Evolutionary conservation across 1,140 invertebrate genomes (phyloP).

Genomic region (Danaus melanippus): DNA sequence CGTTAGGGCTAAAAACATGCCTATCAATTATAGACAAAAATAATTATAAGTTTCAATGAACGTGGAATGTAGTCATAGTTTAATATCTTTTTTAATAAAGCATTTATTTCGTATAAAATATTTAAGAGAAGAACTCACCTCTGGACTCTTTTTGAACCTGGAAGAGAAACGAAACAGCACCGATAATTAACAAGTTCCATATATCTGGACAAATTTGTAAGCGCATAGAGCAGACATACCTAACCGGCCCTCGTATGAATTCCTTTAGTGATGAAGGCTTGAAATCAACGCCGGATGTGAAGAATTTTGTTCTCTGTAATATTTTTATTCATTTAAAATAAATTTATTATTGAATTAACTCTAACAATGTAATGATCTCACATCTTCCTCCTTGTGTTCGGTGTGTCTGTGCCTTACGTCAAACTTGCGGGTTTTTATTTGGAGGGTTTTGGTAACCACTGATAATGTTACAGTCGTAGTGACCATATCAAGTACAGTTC

Average conservation of each 20-base stretch:
- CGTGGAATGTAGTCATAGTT: too few relatives aligned
- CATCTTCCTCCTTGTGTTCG: conserved; percentile 18
- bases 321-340: conserved; percentile 10
- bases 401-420: conserved; percentile 14
- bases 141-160: conserved; percentile 22
- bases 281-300: conserved; percentile 39
- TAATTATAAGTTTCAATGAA: too few relatives aligned
- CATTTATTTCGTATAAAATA: too few relatives aligned
- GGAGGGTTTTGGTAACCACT: conserved; percentile 39
- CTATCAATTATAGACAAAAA: too few relatives aligned
- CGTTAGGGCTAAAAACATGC: too few relatives aligned
- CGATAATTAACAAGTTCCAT: background rate
- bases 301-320: conserved; percentile 48
- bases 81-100: too few relatives aligned
- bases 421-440: conserved; percentile 19
- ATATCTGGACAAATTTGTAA: background rate
- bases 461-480: conserved; percentile 46
- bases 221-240: conserved; percentile 20
- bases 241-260: conserved; percentile 47
- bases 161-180: conserved; percentile 16
- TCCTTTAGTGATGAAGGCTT: conserved; percentile 50
- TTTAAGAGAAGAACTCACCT: conserved; percentile 10
- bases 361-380: conserved; percentile 11
- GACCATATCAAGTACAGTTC: conserved; percentile 34
- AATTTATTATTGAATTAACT: conserved; percentile 1